Evolutionary conservation across 1,140 invertebrate genomes (phyloP), one percentile per base, ranked within the genome.

Genomic region (Centruroides vittatus): DNA sequence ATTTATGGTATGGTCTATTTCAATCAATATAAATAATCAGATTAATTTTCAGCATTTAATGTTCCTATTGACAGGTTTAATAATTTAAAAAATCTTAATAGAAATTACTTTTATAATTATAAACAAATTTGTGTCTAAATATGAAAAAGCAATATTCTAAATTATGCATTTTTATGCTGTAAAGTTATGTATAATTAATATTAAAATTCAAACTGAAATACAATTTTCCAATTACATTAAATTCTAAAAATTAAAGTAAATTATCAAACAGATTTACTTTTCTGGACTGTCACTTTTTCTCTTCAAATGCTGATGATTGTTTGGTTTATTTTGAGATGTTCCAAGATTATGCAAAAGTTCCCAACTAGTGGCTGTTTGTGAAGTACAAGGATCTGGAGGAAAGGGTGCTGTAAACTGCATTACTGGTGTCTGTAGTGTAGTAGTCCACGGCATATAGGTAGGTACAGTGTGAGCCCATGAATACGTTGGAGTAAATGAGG

Each of bases 391-490:
- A 59, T 66, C 62, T 23, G 65, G 65, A 36, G 59, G 54, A 12
- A 57, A 59, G 48, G 55, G 52, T 9, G 62, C 65, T 41, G 65
- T 62, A 50, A 66, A 66, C 7, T 55, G 52, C 49, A 64, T 53
- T 13, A 63, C 41, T 6, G 41, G 46, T n/a, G 52, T 48, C 47
- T 46, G 47, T 23, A 13, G 8, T 51, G 50, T 55, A 13, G 46
- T 50, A 47, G 54, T 52, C 62, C 62, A 64, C 0, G 65, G 58
- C 65, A 67, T 67, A 4, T 58, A 51, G 13, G 46, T 58, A 8
- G 66, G 66, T 3, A 67, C 66, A 36, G 62, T 67, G 47, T 67
- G 66, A 9, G 66, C 57, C 66, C 66, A 67, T 23, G 62, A 60
- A 52, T 34, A 60, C 10, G 58, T 60, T 5, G 58, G 48, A 6